Evolutionary conservation across 2,888 invertebrate genomes (phyloP), one percentile per base, ranked within the genome.

Genomic region (Pogonocherus hispidulus): DNA sequence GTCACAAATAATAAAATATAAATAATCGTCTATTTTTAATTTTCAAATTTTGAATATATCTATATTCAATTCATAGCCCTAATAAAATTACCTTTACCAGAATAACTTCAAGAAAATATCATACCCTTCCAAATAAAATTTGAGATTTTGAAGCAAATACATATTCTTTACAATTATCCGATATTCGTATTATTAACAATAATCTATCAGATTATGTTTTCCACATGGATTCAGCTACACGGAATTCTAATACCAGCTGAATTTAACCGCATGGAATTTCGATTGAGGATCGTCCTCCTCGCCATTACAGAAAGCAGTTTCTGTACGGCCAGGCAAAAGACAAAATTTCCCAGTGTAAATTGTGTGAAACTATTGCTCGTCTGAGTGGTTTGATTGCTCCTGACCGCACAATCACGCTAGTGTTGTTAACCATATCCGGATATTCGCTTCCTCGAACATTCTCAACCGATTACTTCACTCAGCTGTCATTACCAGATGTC

Each of bases 401-500:
- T 81, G 83, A 82, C 82, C 83, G 79, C 83, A 81, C 82, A 83
- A 82, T 83, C 81, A 80, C 80, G 80, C 81, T 75, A 73, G 78
- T 78, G 81, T 80, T 78, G 80, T 77, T 80, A 79, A 79, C 80
- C 79, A 74, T 76, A 78, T 79, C 79, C 79, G 81, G 78, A 81
- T 80, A 81, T 81, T 79, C 80, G 80, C 79, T 75, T 77, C 76
- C 75, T 64, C 76, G 77, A 79, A 80, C 82, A 81, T 80, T 80
- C 78, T 75, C 75, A 76, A 78, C 78, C 80, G 81, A 83, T 83
- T 82, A 82, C 82, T 81, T 75, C 75, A 74, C 78, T 76, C 76
- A 81, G 79, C 81, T 82, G 82, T 83, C 83, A 82, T 81, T 81
- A 77, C 80, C 83, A 83, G 82, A 82, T 81, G 81, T 78, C 79